Conservation (phyloP, 1,140 invertebrate species). For the Drosophila repletoides region DNA sequence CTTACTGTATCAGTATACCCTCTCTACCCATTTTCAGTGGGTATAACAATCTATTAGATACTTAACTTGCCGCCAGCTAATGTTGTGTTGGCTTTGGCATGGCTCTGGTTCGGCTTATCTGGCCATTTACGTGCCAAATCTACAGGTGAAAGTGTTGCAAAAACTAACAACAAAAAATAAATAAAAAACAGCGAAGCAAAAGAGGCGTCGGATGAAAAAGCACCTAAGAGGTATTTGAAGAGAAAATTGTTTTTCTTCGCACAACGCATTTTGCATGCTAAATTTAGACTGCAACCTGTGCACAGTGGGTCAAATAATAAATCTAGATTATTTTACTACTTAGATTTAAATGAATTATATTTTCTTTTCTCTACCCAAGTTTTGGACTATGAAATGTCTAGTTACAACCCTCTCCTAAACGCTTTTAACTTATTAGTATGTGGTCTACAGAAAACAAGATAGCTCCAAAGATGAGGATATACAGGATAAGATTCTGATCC, state of each 20-base stretch:
- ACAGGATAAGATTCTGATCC: too few species aligned
- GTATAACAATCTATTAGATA: constrained; percentile 22
- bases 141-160: constrained; percentile 77
- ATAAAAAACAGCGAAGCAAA: constrained; percentile 22
- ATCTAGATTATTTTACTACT: too few species aligned
- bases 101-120: constrained; percentile 51
- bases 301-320: too few species aligned
- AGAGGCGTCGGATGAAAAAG: constrained; percentile 5
- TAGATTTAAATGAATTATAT: too few species aligned
- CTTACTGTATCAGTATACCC: neutral
- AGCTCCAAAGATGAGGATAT: too few species aligned
- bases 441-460: too few species aligned
- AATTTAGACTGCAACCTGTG: constrained; percentile 33
- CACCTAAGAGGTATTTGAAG: neutral
- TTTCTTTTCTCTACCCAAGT: too few species aligned
- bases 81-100: constrained; percentile 24
- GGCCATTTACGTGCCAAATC: constrained; percentile 75
- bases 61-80: constrained; percentile 38
- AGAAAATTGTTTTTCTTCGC: constrained; percentile 67
- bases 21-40: neutral
- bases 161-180: constrained; percentile 27
- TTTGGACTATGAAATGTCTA: too few species aligned
- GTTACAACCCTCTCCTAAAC: too few species aligned
- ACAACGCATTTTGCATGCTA: constrained; percentile 8
- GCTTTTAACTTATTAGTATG: too few species aligned